Base-by-base conservation (phyloP, 1,140 invertebrate genomes). In the Ooceraea biroi region DNA sequence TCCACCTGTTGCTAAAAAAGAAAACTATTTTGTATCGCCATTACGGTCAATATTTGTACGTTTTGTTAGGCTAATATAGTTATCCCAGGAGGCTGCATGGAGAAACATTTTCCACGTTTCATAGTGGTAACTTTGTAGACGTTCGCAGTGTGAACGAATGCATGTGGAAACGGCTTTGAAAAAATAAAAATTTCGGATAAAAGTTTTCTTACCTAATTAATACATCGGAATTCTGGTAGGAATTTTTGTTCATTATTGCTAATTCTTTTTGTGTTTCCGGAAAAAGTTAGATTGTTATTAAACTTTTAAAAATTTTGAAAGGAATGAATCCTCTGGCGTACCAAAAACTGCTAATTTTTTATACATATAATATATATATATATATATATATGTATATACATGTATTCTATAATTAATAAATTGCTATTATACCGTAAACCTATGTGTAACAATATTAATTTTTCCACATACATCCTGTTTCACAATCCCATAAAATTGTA, bases 1-100 rank as follows among this genome's bases (percentile, higher is more conserved):
- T 85, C 83, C 86, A 89, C 87, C 87, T 89, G 87, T 88, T 89
- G 87, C 87, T 88, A 83, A 58, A 57, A 85, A 88, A 85, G 52
- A 88, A 88, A 88, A 85, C 60, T 82, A 77, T 71, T 69, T 68
- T 52, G 19, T 46, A n/a, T 7, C 55, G 17, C 10, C 0, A 19
- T 69, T 44, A 14, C 1, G 68, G 55, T 80, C 65, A 71, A 71
- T 80, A 80, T 80, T 80, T 57, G 25, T 27, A 57, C 4, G 46
- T 69, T 52, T 58, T 71, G 8, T 58, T 57, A 58, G 8, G 2
- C 25, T 80, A 41, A n/a, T 55, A 68, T 14, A 44, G 30, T 44
- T 27, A 71, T 44, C 52, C 57, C 41, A 14, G 4, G 41, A 71
- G 0, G 55, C 3, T 46, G 44, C 12, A 30, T 44, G 14, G n/a